Conservation (phyloP, 64 coral and sea anemone species). For the Porites australiensis region DNA sequence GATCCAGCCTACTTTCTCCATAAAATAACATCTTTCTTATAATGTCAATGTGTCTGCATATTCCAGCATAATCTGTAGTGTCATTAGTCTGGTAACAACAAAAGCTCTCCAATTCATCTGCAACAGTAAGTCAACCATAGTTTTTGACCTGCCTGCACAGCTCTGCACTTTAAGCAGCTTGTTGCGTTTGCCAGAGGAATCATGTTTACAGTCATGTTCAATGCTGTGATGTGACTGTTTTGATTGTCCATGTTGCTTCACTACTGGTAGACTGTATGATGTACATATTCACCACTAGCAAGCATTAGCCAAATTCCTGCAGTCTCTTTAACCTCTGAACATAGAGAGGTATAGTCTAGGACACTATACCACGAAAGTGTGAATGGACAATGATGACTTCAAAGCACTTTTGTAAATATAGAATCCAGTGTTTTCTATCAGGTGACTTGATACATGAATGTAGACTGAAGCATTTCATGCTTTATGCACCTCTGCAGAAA, state of each 20-base stretch:
- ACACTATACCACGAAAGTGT: neutral
- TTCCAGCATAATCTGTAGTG: neutral
- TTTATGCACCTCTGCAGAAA: neutral
- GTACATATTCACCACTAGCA: neutral
- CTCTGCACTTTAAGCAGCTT: neutral
- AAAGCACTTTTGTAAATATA: neutral
- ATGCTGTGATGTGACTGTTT: too few species aligned
- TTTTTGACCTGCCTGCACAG: neutral
- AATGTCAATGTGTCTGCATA: neutral
- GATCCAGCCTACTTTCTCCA: conserved; percentile 48
- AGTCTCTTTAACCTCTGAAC: neutral
- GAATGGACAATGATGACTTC: neutral
- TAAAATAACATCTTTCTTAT: neutral
- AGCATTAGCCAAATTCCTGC: neutral
- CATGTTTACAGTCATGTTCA: neutral
- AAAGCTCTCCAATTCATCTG: neutral
- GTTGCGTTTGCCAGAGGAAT: neutral
- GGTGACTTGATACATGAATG: neutral
- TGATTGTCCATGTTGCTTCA: neutral
- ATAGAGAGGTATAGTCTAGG: too few species aligned
- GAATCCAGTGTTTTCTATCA: neutral
- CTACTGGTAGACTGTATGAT: too few species aligned
- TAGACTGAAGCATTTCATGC: neutral
- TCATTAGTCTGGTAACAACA: too few species aligned
- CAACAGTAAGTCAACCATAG: neutral